Evolutionary conservation across 2,888 invertebrate species (phyloP).

Genomic region (Omphaloscelis lunosa): DNA sequence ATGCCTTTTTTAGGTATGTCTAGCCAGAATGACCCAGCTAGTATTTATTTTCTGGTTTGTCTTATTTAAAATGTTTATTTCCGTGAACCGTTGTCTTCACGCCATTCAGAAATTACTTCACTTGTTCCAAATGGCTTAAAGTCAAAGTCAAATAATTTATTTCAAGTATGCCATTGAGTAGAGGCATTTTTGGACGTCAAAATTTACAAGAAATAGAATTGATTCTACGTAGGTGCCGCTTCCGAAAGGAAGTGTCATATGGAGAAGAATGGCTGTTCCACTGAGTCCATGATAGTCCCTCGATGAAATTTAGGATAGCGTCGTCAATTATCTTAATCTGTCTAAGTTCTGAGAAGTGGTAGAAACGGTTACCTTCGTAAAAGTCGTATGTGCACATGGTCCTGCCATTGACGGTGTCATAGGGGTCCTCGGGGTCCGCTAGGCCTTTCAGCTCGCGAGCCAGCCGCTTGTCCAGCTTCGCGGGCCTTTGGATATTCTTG

Average conservation of each 20-base stretch:
- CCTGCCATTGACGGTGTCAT: slow-evolving; percentile 96
- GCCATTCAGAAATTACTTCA: not conserved
- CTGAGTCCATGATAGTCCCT: not conserved
- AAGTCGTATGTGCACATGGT: slow-evolving; percentile 99
- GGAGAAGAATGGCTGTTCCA: not conserved
- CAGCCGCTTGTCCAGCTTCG: slow-evolving; percentile 95
- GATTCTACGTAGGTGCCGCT: not conserved
- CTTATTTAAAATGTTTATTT: slow-evolving; percentile 10
- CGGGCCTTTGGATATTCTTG: slow-evolving; percentile 94
- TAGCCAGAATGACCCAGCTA: not conserved
- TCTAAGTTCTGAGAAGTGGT: not conserved
- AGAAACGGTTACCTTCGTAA: slow-evolving; percentile 94
- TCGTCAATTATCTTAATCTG: too few species aligned
- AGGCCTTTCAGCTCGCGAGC: slow-evolving; percentile 94
- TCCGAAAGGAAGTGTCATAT: not conserved
- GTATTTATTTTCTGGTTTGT: not conserved
- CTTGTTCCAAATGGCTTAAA: not conserved
- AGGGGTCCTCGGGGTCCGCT: slow-evolving; percentile 94
- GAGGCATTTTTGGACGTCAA: not conserved
- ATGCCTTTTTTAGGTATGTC: not conserved
- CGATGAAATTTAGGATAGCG: not conserved
- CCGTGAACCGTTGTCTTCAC: not conserved
- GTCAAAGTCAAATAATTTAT: not conserved
- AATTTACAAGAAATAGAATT: not conserved
- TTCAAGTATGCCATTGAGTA: not conserved